These are phyloP conservation scores for Atractosteus spatula DNA, from an alignment of 2,113 vertebrate genomes.

Conservation along the genomic window DNA sequence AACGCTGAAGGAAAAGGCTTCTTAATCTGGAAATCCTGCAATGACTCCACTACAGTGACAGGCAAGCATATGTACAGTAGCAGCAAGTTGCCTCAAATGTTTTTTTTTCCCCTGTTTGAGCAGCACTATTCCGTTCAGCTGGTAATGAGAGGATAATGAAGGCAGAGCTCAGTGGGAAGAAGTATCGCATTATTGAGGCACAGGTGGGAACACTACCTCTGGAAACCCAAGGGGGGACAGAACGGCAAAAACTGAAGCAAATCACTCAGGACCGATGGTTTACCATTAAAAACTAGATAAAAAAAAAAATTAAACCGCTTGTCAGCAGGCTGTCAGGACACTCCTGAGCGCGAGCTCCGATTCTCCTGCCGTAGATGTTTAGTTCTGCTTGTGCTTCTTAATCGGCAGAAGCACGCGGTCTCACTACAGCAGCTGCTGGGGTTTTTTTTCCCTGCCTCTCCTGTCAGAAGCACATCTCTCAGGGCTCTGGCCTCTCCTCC, in stretches of 20 bases:
- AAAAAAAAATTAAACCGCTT: no score
- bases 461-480: constrained; percentile 35
- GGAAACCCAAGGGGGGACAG: constrained; percentile 32
- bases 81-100: constrained; percentile 27
- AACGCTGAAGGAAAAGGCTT: constrained; percentile 51
- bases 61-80: constrained; percentile 33
- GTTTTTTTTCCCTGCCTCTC: constrained; percentile 14
- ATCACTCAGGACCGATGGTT: constrained; percentile 16
- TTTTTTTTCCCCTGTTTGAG: constrained; percentile 17
- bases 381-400: no score
- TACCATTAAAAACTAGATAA: constrained; percentile 35
- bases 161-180: constrained; percentile 40
- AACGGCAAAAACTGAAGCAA: constrained; percentile 24
- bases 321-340: no score
- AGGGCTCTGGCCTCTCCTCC: constrained; percentile 58
- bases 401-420: no score
- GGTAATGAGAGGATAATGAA: constrained; percentile 62
- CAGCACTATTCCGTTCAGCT: constrained; percentile 41
- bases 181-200: constrained; percentile 14
- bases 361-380: no score
- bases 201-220: constrained; percentile 31
- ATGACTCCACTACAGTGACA: constrained; percentile 27
- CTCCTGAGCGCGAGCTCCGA: no score
- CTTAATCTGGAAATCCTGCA: constrained; percentile 59
- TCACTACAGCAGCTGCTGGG: no score